Evolutionary conservation across 2,888 invertebrate genomes (phyloP).

Genomic region (Drosophila formosana): DNA sequence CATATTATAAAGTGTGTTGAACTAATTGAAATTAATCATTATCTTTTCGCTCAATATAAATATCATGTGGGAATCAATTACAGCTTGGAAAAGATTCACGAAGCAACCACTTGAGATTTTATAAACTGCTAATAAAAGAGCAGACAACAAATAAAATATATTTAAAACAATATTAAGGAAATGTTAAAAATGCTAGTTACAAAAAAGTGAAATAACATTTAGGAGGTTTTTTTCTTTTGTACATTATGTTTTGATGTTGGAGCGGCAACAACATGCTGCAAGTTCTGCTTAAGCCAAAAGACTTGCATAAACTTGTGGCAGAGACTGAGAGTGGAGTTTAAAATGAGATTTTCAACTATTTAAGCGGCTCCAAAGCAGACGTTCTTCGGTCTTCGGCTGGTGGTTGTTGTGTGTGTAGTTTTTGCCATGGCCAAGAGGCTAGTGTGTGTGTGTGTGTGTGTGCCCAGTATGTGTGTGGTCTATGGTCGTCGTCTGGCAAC

Average conservation of each 20-base stretch:
- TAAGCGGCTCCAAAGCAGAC: constrained; percentile 28
- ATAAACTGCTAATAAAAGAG: no score
- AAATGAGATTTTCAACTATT: constrained; percentile 22
- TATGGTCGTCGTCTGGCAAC: constrained; percentile 52
- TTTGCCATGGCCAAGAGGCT: constrained; percentile 36
- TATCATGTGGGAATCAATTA: no score
- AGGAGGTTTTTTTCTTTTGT: not conserved
- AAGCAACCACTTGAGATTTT: no score
- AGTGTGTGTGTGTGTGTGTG: constrained; percentile 17
- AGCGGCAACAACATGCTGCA: not conserved
- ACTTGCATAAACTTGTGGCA: not conserved
- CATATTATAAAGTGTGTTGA: no score
- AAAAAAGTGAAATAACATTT: not conserved
- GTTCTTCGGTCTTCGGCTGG: constrained; percentile 19
- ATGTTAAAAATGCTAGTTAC: no score
- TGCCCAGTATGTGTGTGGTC: constrained; percentile 31
- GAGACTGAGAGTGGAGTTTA: not conserved
- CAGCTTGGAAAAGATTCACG: no score
- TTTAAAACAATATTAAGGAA: no score
- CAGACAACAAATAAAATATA: no score
- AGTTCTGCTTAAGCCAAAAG: not conserved
- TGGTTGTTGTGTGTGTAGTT: constrained; percentile 57
- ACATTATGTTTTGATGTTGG: not conserved
- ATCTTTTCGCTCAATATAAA: no score
- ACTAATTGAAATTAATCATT: no score